These are phyloP conservation scores for Lasioglossum villosulum DNA, from an alignment of 2,888 invertebrate species.

Conservation along the genomic window DNA sequence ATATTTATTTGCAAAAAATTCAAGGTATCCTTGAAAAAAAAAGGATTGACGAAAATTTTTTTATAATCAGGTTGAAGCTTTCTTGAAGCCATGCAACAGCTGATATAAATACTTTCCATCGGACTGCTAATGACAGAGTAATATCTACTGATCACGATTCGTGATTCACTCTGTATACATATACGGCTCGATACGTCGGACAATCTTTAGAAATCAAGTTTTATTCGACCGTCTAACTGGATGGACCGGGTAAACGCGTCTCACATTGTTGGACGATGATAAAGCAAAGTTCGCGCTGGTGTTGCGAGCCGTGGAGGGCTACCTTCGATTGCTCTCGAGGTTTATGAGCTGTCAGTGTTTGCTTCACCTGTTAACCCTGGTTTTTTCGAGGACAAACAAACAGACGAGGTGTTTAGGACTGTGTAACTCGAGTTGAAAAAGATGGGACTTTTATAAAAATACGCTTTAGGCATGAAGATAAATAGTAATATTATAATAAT, in stretches of 20 bases:
- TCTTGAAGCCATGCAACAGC: too few species aligned
- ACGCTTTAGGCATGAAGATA: too few species aligned
- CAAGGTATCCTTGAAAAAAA: too few species aligned
- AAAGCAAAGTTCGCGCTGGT: constrained; percentile 12
- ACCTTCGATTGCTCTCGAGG: neutral
- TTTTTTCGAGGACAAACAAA: neutral
- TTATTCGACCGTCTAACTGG: constrained; percentile 24
- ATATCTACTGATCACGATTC: too few species aligned
- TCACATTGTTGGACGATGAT: constrained; percentile 3
- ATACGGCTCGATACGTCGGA: constrained; percentile 30
- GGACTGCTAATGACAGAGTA: too few species aligned
- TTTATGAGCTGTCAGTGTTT: neutral
- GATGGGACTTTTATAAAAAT: neutral
- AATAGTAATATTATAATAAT: too few species aligned
- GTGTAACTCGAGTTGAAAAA: neutral
- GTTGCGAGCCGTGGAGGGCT: neutral
- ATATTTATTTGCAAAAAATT: too few species aligned
- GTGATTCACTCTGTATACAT: neutral
- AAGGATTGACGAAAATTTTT: too few species aligned
- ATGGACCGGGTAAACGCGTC: constrained; percentile 9
- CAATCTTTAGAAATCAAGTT: constrained; percentile 41
- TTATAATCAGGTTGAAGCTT: too few species aligned
- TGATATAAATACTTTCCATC: too few species aligned
- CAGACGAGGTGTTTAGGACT: neutral
- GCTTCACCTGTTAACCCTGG: neutral